phyloP scores from a whole-genome alignment of 1,140 invertebrate species.

The Drosophila bocqueti region DNA sequence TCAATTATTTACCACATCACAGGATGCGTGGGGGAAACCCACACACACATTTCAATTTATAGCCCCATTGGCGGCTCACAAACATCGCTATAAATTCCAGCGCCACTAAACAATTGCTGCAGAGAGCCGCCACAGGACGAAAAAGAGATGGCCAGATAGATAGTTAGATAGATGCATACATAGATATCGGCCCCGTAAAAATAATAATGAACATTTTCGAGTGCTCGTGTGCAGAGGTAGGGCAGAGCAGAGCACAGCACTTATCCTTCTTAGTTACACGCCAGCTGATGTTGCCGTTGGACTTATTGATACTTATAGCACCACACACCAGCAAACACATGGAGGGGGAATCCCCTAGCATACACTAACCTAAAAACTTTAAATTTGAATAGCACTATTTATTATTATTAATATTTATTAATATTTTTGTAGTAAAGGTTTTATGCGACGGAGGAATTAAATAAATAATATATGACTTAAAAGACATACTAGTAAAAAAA shows the following conservation, averaged over 20 bases:
- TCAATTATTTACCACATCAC: conserved; percentile 61
- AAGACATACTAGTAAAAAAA: background rate
- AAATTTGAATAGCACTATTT: too few relatives aligned
- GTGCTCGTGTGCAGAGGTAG: conserved; percentile 27
- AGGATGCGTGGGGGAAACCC: background rate
- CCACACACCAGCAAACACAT: conserved; percentile 48
- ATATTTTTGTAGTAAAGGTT: background rate
- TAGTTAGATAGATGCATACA: conserved; percentile 26
- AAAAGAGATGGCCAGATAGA: conserved; percentile 27
- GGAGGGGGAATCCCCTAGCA: conserved; percentile 8
- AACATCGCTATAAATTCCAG: conserved; percentile 73
- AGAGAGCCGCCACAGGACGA: conserved; percentile 1
- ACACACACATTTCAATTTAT: conserved; percentile 69
- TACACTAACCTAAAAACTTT: background rate
- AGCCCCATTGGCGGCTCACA: conserved; percentile 59
- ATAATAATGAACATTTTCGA: conserved; percentile 79
- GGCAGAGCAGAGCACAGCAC: conserved; percentile 40
- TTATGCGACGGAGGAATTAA: background rate
- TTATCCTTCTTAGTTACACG: conserved; percentile 83
- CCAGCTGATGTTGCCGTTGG: conserved; percentile 60
- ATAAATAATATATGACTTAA: background rate
- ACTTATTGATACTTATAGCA: conserved; percentile 82
- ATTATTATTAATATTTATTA: too few relatives aligned
- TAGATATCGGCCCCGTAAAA: conserved; percentile 44
- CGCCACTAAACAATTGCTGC: conserved; percentile 70